Percentiles rank a stretch among this genome's conserved stretches.
These are phyloP conservation scores for Diloba caeruleocephala DNA, from an alignment of 2,888 invertebrate genomes.

Conservation along the genomic window DNA sequence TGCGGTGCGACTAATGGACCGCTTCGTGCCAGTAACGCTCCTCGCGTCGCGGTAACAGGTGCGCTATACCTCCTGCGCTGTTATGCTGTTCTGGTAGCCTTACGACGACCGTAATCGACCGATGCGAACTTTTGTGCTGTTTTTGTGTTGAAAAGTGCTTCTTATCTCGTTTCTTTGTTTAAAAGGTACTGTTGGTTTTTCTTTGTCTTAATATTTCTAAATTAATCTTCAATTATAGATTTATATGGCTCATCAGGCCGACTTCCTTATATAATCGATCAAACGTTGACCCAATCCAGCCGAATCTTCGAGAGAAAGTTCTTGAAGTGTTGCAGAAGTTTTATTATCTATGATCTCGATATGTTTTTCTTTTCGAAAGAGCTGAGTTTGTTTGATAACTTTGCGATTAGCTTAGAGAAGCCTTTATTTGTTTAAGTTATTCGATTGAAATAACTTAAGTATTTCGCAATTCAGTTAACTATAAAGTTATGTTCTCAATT, in stretches of 20 bases:
- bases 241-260: slow-evolving; percentile 35
- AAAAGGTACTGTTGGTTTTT: slow-evolving; percentile 43
- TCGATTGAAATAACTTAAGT: slow-evolving; percentile 38
- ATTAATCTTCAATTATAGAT: slow-evolving; percentile 12
- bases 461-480: slow-evolving; percentile 26
- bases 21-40: slow-evolving; percentile 82
- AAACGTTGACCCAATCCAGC: slow-evolving; percentile 40
- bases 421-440: slow-evolving; percentile 20
- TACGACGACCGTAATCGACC: slow-evolving; percentile 59
- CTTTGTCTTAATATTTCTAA: slow-evolving; percentile 13
- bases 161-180: slow-evolving; percentile 27
- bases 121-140: slow-evolving; percentile 63
- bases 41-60: slow-evolving; percentile 85
- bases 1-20: slow-evolving; percentile 79
- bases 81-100: slow-evolving; percentile 71
- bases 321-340: too few species aligned
- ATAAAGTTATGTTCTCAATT: slow-evolving; percentile 21
- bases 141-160: slow-evolving; percentile 57
- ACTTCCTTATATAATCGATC: slow-evolving; percentile 50
- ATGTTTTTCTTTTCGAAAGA: slow-evolving; percentile 35
- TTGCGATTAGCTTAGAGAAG: slow-evolving; percentile 17
- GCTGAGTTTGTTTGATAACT: slow-evolving; percentile 32
- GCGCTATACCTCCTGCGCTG: slow-evolving; percentile 71
- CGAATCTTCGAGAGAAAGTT: slow-evolving; percentile 59
- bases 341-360: slow-evolving; percentile 35